Conservation (phyloP, 1,140 invertebrate species). For the Caenorhabditis latens region DNA sequence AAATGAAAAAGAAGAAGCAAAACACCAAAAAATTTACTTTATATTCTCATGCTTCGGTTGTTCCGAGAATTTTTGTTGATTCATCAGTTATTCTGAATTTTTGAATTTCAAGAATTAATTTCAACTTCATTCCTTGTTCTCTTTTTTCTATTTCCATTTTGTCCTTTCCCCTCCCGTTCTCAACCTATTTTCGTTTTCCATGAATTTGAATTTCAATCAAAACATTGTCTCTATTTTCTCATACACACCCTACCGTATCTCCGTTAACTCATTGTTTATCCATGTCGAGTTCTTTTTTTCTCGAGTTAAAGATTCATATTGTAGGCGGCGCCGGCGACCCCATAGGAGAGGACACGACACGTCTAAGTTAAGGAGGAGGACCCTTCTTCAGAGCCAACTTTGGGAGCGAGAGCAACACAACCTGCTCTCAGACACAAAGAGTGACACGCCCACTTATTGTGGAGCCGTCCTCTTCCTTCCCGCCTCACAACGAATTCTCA, state of each 20-base stretch:
- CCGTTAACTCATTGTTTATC: slow-evolving; percentile 6
- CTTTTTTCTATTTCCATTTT: background rate
- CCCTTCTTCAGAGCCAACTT: slow-evolving; percentile 22
- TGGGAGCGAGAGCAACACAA: slow-evolving; percentile 44
- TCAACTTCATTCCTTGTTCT: background rate
- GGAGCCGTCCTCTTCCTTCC: background rate
- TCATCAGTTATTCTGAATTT: slow-evolving; percentile 1
- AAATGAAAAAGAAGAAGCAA: background rate
- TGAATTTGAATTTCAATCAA: background rate
- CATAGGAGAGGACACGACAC: slow-evolving; percentile 36
- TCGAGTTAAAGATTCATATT: slow-evolving; percentile 45
- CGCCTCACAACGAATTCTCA: slow-evolving; percentile 38
- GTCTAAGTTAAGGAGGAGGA: slow-evolving; percentile 23
- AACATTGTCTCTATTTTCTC: background rate
- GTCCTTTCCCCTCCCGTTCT: too few species aligned
- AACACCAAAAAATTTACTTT: background rate
- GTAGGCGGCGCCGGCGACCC: slow-evolving; percentile 46
- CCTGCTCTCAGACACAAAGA: slow-evolving; percentile 46
- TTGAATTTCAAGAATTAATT: background rate
- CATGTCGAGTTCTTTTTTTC: background rate
- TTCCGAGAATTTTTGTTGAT: slow-evolving; percentile 10
- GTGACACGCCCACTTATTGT: slow-evolving; percentile 39
- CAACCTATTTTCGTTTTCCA: background rate
- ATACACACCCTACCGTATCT: background rate
- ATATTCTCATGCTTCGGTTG: background rate